Evolutionary conservation across 2,797 vertebrate genomes (phyloP), one percentile per base, ranked within the genome.

Genomic region (Halcyon chelicuti): DNA sequence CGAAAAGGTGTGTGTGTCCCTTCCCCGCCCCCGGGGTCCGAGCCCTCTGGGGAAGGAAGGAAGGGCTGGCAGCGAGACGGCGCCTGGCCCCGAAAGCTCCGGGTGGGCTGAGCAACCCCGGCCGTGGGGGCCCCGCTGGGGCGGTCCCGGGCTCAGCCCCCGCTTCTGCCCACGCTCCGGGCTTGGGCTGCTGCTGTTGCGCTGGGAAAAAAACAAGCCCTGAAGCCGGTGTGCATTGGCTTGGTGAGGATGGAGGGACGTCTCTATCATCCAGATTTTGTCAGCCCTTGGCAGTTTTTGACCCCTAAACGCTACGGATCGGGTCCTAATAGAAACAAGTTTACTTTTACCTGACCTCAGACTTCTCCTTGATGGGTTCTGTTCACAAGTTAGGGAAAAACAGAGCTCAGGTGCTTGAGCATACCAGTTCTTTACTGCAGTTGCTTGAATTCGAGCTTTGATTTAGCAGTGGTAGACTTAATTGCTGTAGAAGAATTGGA

Each of bases 121-220:
- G 40, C 49, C 37, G 31, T 4, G 90, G 82, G 85, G 67, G 28
- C 75, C 33, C 54, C 35, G 29, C 88, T 71, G 90, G 78, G 87
- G 90, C 61, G 70, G 92, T 47, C 87, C 88, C 13, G 71, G 62
- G 78, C 71, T 87, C 58, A 75, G 82, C 92, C 94, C 85, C 93
- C 86, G 71, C 90, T 85, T 20, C 82, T 88, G 82, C 95, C 79
- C 91, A 66, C 91, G 29, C 12, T 14, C 44, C 5, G 58, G 19
- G 51, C 39, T 84, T 65, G 42, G 72, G 86, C 46, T 44, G 82
- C 25, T 44, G 92, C 73, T 60, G 17, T 28, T 46, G 82, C 57
- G 35, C 75, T 33, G 54, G 35, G 7, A 5, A 17, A 2, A 33
- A 21, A 46, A 51, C 5, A 47, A 72, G 14, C 73, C 1, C 29